These are phyloP conservation scores for Pantelozetes paolii DNA, from an alignment of 2,888 invertebrate genomes.

Conservation along the genomic window DNA sequence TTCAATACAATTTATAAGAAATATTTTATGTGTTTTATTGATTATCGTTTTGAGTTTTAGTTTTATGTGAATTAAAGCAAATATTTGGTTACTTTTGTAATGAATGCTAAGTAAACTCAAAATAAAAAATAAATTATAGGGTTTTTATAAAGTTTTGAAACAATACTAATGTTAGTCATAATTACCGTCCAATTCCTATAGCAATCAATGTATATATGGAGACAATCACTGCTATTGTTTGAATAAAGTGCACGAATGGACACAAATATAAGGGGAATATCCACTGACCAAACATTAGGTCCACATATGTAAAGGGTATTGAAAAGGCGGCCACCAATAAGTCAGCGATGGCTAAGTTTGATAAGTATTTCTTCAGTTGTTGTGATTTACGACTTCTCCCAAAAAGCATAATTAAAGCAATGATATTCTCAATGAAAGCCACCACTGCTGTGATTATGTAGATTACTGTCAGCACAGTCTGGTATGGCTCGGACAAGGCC, in stretches of 20 bases:
- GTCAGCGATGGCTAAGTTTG: slow-evolving; percentile 36
- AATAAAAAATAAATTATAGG: too few relatives aligned
- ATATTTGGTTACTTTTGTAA: too few relatives aligned
- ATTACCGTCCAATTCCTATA: too few relatives aligned
- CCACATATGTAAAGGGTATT: slow-evolving; percentile 39
- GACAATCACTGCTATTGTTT: slow-evolving; percentile 26
- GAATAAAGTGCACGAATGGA: slow-evolving; percentile 32
- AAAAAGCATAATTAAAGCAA: slow-evolving; percentile 31
- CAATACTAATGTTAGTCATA: too few relatives aligned
- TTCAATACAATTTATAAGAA: too few relatives aligned
- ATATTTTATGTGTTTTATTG: too few relatives aligned
- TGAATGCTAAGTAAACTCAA: too few relatives aligned
- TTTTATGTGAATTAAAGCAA: too few relatives aligned
- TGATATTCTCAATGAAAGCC: slow-evolving; percentile 30
- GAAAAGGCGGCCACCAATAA: slow-evolving; percentile 29
- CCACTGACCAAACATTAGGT: slow-evolving; percentile 34
- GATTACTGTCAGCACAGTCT: slow-evolving; percentile 17
- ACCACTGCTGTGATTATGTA: slow-evolving; percentile 35
- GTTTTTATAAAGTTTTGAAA: too few relatives aligned
- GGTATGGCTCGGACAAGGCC: slow-evolving; percentile 20
- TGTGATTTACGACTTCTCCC: slow-evolving; percentile 16
- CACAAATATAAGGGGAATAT: slow-evolving; percentile 31
- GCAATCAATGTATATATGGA: slow-evolving; percentile 38
- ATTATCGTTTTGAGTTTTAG: too few relatives aligned
- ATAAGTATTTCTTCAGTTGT: slow-evolving; percentile 35